Evolutionary conservation across 1,140 invertebrate species (phyloP).

Genomic region (Lineus longissimus): DNA sequence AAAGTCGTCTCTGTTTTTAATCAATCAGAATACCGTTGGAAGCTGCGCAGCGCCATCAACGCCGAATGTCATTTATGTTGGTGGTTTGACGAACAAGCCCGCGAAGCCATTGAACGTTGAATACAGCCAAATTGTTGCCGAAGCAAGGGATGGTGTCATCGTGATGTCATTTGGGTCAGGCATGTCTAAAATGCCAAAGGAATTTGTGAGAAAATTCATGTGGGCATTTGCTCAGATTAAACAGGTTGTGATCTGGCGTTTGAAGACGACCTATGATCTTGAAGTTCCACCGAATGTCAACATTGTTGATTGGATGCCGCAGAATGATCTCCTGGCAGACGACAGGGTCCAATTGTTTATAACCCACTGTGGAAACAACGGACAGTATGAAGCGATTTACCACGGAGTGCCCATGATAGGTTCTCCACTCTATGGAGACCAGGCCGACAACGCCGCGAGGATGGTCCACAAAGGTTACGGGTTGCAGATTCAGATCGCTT

Average conservation of each 20-base stretch:
- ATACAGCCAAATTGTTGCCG: not conserved
- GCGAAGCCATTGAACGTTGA: not conserved
- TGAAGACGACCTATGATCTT: not conserved
- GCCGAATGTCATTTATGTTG: conserved; percentile 4
- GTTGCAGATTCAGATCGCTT: conserved; percentile 23
- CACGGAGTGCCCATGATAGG: conserved; percentile 11
- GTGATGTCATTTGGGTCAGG: not conserved
- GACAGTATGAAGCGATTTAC: too few relatives aligned
- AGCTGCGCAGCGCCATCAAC: not conserved
- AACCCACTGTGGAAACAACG: too few relatives aligned
- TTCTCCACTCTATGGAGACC: conserved; percentile 26
- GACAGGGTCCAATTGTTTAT: not conserved
- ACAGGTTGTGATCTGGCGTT: not conserved
- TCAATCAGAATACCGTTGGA: not conserved
- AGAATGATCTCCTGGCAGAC: not conserved
- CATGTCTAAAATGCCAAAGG: not conserved
- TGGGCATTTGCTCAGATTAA: not conserved
- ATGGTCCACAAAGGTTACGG: conserved; percentile 26
- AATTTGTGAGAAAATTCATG: not conserved
- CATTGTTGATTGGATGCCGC: not conserved
- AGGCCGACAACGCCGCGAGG: conserved; percentile 28
- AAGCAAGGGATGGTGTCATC: not conserved
- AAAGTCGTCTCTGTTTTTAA: not conserved
- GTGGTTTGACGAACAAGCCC: not conserved
- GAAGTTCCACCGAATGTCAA: not conserved